Percentiles rank a stretch among this genome's conserved stretches.
phyloP scores from a whole-genome alignment of 2,797 vertebrate genomes.

The Sebastes kiyomatsui region DNA sequence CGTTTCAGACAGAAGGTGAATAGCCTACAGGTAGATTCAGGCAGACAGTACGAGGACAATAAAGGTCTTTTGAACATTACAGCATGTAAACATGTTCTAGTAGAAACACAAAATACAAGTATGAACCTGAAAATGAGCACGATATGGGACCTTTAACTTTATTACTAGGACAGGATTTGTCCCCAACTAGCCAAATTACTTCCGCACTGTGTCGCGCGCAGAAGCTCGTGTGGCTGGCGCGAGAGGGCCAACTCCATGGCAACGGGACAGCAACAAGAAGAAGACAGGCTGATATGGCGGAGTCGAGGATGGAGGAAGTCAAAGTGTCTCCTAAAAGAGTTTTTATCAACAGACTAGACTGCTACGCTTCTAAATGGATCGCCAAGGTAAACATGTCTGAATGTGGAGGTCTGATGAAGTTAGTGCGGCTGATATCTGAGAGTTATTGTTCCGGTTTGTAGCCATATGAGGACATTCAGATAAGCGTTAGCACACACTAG shows the following conservation, averaged over 20 bases:
- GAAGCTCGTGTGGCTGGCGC: background rate
- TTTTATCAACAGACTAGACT: slow-evolving; percentile 90
- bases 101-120: too few relatives aligned
- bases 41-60: too few relatives aligned
- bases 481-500: background rate
- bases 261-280: slow-evolving; percentile 41
- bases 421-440: too few relatives aligned
- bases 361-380: slow-evolving; percentile 81
- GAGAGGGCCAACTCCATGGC: slow-evolving; percentile 26
- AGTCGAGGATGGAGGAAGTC: background rate
- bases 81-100: too few relatives aligned
- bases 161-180: too few relatives aligned
- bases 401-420: background rate
- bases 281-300: background rate
- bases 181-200: too few relatives aligned
- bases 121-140: accelerated
- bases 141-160: too few relatives aligned
- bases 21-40: too few relatives aligned
- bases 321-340: slow-evolving; percentile 60
- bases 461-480: background rate
- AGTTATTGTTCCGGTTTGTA: background rate
- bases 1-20: too few relatives aligned
- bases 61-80: too few relatives aligned
- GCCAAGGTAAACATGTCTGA: slow-evolving; percentile 82
- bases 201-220: too few relatives aligned